phyloP scores from a whole-genome alignment of 2,888 invertebrate species.

The Ypsolopha sequella region DNA sequence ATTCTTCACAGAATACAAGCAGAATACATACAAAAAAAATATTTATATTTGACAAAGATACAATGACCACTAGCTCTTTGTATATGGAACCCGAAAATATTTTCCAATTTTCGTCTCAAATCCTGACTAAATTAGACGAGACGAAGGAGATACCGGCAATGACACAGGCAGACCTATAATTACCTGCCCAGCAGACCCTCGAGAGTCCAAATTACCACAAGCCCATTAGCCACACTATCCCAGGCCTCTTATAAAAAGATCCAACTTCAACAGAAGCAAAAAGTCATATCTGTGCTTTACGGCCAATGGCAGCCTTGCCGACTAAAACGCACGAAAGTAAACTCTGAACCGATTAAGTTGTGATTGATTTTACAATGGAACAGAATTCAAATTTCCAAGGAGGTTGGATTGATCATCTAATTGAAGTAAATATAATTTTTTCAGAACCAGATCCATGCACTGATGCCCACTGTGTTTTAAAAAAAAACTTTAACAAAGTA shows the following conservation, averaged over 20 bases:
- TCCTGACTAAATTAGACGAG: constrained; percentile 40
- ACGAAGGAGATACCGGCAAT: constrained; percentile 50
- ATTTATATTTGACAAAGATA: constrained; percentile 4
- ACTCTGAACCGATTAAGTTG: background rate
- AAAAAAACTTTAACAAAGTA: no score
- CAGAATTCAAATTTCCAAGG: background rate
- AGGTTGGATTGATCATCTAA: constrained; percentile 1
- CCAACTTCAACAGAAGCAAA: constrained; percentile 22
- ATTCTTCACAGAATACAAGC: constrained; percentile 4
- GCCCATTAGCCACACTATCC: constrained; percentile 56
- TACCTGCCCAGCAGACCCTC: constrained; percentile 40
- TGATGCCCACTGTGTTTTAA: no score
- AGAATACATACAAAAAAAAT: constrained; percentile 9
- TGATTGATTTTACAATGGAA: background rate
- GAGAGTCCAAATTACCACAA: constrained; percentile 50
- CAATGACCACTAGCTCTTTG: background rate
- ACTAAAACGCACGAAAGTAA: background rate
- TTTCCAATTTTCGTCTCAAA: constrained; percentile 22
- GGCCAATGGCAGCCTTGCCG: constrained; percentile 32
- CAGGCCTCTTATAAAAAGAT: constrained; percentile 47
- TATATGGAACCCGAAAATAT: background rate
- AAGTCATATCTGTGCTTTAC: constrained; percentile 36
- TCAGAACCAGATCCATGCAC: no score
- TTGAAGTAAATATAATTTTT: constrained; percentile 1
- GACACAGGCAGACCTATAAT: constrained; percentile 62